A percentile compares a stretch with the other conserved stretches of the same genome.
phyloP scores from a whole-genome alignment of 2,797 vertebrate species.

The Trachurus trachurus region DNA sequence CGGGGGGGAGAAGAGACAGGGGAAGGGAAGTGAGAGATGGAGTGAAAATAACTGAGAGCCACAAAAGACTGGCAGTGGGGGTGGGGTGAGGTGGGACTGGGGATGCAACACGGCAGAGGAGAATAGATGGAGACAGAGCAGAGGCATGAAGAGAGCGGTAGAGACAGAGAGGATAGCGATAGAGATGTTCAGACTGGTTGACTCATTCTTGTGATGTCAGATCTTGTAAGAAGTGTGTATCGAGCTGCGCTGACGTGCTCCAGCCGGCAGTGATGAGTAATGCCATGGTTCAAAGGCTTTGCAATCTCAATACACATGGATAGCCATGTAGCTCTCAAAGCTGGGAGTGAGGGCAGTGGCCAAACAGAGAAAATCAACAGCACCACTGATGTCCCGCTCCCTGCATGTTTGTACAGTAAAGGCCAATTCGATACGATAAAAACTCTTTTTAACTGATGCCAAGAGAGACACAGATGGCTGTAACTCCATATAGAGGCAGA shows the following conservation, averaged over 20 bases:
- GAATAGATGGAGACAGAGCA: constrained; percentile 56
- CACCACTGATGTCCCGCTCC: constrained; percentile 21
- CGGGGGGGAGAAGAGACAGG: background rate
- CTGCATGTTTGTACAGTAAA: constrained; percentile 10
- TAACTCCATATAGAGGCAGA: constrained; percentile 25
- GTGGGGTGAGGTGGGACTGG: background rate
- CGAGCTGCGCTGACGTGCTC: constrained; percentile 57
- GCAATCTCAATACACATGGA: constrained; percentile 47
- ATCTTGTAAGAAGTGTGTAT: constrained; percentile 59
- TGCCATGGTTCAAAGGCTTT: constrained; percentile 46
- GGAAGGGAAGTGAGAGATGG: constrained; percentile 35
- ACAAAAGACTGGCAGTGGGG: constrained; percentile 63
- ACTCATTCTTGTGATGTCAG: constrained; percentile 77
- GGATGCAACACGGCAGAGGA: constrained; percentile 53
- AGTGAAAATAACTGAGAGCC: constrained; percentile 71
- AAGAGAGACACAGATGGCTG: constrained; percentile 42
- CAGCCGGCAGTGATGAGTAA: constrained; percentile 70
- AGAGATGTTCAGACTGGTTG: constrained; percentile 68
- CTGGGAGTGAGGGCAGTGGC: constrained; percentile 30
- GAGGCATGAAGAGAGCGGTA: constrained; percentile 32
- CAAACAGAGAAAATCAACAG: constrained; percentile 19
- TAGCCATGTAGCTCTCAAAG: constrained; percentile 24
- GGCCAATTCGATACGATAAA: constrained; percentile 10
- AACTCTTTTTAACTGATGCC: constrained; percentile 20
- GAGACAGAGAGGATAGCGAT: constrained; percentile 57